These are phyloP conservation scores for Semnornis frantzii DNA, from an alignment of 2,113 vertebrate species.

Conservation along the genomic window DNA sequence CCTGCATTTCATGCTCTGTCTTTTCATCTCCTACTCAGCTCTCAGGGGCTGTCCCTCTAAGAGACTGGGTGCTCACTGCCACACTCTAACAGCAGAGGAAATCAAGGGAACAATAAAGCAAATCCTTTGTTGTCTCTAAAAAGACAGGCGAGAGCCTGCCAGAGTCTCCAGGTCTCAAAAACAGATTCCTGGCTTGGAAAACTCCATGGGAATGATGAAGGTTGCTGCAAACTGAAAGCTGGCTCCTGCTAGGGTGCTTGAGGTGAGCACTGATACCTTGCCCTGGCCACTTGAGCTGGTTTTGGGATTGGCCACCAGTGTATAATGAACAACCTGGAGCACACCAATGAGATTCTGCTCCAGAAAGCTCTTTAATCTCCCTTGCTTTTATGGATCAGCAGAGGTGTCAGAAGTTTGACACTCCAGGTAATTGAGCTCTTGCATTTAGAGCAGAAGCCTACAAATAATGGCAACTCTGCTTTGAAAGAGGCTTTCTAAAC, in stretches of 20 bases:
- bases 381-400: constrained; percentile 56
- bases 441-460: constrained; percentile 48
- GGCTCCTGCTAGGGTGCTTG: accelerated
- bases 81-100: not conserved
- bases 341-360: constrained; percentile 33
- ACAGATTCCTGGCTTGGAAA: not conserved
- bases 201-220: not conserved
- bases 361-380: constrained; percentile 59
- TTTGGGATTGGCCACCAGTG: not conserved
- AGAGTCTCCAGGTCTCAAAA: not conserved
- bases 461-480: constrained; percentile 49
- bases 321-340: constrained; percentile 17
- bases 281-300: not conserved
- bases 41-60: not conserved
- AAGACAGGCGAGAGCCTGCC: not conserved
- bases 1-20: not conserved
- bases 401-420: constrained; percentile 54
- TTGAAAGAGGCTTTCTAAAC: constrained; percentile 62
- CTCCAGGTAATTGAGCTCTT: constrained; percentile 48
- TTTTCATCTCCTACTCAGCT: not conserved
- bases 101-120: not conserved
- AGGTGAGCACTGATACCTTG: not conserved
- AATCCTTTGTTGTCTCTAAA: not conserved
- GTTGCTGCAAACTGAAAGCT: not conserved
- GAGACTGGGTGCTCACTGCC: not conserved